Conservation (phyloP, 2,888 invertebrate species). For the Gastrophysa polygoni region DNA sequence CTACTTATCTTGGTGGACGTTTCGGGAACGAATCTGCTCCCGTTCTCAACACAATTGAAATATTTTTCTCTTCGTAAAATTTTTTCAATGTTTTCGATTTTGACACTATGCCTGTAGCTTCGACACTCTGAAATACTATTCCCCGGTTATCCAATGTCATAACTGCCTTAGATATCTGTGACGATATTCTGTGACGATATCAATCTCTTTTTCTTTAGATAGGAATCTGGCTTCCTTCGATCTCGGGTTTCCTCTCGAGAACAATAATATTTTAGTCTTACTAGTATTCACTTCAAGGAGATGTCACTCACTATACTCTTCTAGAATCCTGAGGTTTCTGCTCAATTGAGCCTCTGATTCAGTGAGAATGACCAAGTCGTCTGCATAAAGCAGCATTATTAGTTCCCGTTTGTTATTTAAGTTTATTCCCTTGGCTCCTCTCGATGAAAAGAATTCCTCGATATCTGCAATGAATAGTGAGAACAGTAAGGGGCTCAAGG, state of each 20-base stretch:
- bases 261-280: neutral
- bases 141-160: too few species aligned
- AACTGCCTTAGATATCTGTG: too few species aligned
- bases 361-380: slow-evolving; percentile 8
- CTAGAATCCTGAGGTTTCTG: neutral
- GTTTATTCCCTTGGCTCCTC: neutral
- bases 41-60: too few species aligned
- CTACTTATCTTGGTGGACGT: too few species aligned
- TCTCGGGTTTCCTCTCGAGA: neutral
- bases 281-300: neutral
- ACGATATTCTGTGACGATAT: neutral
- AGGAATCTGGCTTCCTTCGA: neutral
- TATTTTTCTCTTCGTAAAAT: too few species aligned
- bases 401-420: neutral
- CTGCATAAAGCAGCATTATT: neutral
- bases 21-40: too few species aligned
- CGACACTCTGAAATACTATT: too few species aligned
- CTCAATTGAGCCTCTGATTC: neutral
- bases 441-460: neutral
- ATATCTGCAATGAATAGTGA: neutral
- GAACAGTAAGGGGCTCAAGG: neutral
- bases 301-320: neutral
- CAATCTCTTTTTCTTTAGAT: neutral
- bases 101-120: too few species aligned
- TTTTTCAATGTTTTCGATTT: too few species aligned